phyloP scores from a whole-genome alignment of 2,797 vertebrate species.

The Austrolebias charrua region DNA sequence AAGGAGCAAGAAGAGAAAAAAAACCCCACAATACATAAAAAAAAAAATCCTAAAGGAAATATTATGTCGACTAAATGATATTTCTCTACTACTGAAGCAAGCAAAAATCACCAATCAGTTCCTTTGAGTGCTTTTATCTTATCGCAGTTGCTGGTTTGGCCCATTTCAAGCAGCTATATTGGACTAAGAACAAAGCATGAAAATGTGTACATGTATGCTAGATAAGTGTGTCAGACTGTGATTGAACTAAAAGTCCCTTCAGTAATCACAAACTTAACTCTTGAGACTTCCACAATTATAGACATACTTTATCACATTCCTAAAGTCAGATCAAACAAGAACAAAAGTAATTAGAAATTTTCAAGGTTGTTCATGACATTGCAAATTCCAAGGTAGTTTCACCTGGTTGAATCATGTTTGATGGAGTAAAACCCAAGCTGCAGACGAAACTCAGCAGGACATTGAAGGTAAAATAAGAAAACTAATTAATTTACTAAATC shows the following conservation, averaged over 20 bases:
- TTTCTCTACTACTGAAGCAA: not conserved
- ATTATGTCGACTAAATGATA: not conserved
- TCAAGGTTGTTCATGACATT: no score
- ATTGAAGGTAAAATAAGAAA: no score
- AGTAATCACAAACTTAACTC: not conserved
- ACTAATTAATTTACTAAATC: no score
- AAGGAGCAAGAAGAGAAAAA: no score
- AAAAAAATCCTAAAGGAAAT: not conserved
- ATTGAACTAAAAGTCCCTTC: no score
- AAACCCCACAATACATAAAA: no score
- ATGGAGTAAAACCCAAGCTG: no score
- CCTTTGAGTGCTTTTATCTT: not conserved
- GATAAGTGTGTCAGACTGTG: slow-evolving; percentile 6
- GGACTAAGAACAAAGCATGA: not conserved
- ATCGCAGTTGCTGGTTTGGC: not conserved
- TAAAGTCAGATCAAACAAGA: not conserved
- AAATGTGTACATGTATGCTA: not conserved
- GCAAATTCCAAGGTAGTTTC: no score
- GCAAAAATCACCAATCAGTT: not conserved
- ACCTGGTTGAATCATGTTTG: no score
- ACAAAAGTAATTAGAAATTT: not conserved
- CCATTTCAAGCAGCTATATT: not conserved
- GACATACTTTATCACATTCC: no score
- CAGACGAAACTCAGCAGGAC: no score
- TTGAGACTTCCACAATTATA: not conserved